These are phyloP conservation scores for Trematocara marginatum DNA, from an alignment of 2,113 vertebrate genomes.

Conservation along the genomic window DNA sequence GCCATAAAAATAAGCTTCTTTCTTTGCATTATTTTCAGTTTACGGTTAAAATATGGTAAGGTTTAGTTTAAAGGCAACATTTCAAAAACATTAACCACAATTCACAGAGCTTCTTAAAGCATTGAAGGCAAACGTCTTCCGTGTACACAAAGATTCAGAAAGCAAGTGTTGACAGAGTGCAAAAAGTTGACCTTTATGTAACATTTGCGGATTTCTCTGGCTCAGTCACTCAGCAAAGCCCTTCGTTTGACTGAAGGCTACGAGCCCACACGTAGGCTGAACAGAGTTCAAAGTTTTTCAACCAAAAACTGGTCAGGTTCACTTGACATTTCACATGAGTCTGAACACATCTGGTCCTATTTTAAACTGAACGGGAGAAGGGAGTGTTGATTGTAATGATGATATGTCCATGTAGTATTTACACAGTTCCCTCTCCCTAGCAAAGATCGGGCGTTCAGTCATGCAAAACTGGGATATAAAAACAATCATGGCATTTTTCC, in stretches of 20 bases:
- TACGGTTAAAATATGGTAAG: not conserved
- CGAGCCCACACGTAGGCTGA: slow-evolving; percentile 19
- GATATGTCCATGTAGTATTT: slow-evolving; percentile 39
- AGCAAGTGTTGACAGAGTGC: not conserved
- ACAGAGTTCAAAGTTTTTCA: slow-evolving; percentile 21
- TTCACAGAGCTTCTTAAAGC: not conserved
- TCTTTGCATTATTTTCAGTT: not conserved
- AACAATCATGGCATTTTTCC: slow-evolving; percentile 31
- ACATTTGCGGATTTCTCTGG: not conserved
- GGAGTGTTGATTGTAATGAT: slow-evolving; percentile 38
- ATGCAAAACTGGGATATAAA: slow-evolving; percentile 35
- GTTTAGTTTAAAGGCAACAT: not conserved
- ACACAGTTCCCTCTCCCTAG: slow-evolving; percentile 2
- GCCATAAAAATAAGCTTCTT: not conserved
- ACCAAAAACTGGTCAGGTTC: slow-evolving; percentile 40
- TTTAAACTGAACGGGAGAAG: slow-evolving; percentile 24
- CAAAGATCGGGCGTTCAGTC: slow-evolving; percentile 2
- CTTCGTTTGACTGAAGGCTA: slow-evolving; percentile 22
- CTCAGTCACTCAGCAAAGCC: slow-evolving; percentile 31
- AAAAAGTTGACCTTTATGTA: not conserved
- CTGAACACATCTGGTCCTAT: slow-evolving; percentile 56
- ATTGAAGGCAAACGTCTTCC: not conserved
- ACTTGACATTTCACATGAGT: slow-evolving; percentile 17
- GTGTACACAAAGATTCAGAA: not conserved
- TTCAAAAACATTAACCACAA: not conserved